phyloP scores from a whole-genome alignment of 2,113 vertebrate species.

The Notiomystis cincta region DNA sequence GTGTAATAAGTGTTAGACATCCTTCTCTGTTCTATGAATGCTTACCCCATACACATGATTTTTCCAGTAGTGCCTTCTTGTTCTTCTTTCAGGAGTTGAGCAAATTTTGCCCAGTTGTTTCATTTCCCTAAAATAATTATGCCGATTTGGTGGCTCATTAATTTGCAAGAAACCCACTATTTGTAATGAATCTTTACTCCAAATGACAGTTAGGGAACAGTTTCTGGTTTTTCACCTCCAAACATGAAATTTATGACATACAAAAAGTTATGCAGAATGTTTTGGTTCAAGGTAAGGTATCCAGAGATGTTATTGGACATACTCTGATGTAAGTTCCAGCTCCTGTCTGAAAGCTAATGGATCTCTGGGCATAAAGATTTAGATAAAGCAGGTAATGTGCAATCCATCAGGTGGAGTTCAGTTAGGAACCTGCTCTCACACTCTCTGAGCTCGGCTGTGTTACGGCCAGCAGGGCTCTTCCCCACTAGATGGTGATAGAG shows the following conservation, averaged over 20 bases:
- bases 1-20: neutral
- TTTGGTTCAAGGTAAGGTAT: fast-evolving
- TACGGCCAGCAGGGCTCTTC: fast-evolving
- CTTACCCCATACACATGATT: neutral
- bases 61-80: neutral
- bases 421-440: fast-evolving
- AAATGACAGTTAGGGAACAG: neutral
- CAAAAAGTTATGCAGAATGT: fast-evolving
- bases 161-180: neutral
- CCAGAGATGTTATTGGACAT: neutral
- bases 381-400: neutral
- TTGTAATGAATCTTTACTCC: neutral
- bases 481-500: neutral
- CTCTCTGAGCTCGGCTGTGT: fast-evolving
- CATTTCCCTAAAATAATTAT: neutral
- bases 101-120: neutral
- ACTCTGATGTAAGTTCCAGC: neutral
- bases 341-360: neutral
- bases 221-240: neutral
- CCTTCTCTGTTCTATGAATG: neutral
- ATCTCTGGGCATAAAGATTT: neutral
- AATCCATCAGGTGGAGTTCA: fast-evolving
- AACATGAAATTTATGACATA: neutral
- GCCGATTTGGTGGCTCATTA: fast-evolving
- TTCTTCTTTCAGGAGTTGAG: neutral